Evolutionary conservation across 2,113 vertebrate genomes (phyloP), one percentile per base, ranked within the genome.

Genomic region (Ailuropoda melanoleuca): DNA sequence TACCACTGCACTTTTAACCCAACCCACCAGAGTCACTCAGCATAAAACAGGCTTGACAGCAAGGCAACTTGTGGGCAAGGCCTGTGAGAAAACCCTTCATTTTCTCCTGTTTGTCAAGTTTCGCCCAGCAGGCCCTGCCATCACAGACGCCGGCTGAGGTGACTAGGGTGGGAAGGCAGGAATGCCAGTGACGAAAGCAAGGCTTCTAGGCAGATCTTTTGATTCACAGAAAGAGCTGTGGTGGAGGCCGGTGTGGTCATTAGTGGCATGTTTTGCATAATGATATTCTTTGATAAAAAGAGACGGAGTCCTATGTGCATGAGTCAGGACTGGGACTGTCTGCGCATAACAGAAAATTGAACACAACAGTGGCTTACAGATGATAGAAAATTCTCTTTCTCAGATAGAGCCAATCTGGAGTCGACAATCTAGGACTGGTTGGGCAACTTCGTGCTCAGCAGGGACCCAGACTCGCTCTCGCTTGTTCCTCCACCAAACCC

Each of bases 1-100:
- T 62, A 31, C 9, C 55, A 62, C 46, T 55, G 70, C 88, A 75
- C 48, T 84, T n/a, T 37, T 93, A 96, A 91, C 13, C 19, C 34
- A 93, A 56, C n/a, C 86, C 15, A 95, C 21, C 26, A 39, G 84
- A 90, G 21, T 86, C n/a, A 83, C 46, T 97, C 84, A 68, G 0
- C 0, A 50, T 60, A 82, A 90, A 90, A 92, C 88, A 56, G 4
- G 29, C n/a, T 96, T 90, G 75, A 96, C 93, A 96, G 58, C 90
- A 13, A 90, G 48, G 70, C 77, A 88, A 50, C 26, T 31, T 92
- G 75, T 92, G 94, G 90, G 64, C 50, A 75, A 72, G 50, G 88
- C 83, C 91, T 95, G 10, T 6, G n/a, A 62, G n/a, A 88, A 89
- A 97, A 70, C 11, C 29, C 66, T 88, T 53, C 50, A 48, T 92